A percentile compares a stretch with the other conserved stretches of the same genome.
Conservation (phyloP, 2,113 vertebrate species). For the Callithrix jacchus region DNA sequence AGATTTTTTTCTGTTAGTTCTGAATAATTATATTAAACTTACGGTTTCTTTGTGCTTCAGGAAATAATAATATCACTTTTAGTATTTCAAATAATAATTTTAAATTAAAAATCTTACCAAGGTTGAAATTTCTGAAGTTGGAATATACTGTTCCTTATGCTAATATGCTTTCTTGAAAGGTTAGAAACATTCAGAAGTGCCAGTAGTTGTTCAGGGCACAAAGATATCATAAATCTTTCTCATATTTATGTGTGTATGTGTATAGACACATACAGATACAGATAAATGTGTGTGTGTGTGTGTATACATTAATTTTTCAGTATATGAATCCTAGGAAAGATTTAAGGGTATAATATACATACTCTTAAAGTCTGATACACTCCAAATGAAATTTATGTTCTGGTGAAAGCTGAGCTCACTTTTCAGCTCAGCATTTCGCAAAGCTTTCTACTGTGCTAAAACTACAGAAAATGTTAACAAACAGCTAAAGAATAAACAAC, state of each 20-base stretch:
- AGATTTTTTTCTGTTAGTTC: not conserved
- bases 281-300: no score
- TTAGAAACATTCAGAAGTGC: not conserved
- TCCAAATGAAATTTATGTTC: not conserved
- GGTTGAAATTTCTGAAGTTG: not conserved
- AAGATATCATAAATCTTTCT: not conserved
- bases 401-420: not conserved
- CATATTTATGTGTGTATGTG: no score
- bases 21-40: not conserved
- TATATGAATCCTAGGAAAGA: no score
- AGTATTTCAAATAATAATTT: constrained; percentile 18
- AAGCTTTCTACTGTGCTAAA: not conserved
- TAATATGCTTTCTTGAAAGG: not conserved
- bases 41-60: not conserved
- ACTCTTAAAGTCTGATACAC: not conserved
- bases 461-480: not conserved
- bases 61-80: not conserved
- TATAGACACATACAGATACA: no score
- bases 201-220: not conserved
- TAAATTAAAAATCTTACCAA: not conserved
- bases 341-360: no score
- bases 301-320: no score
- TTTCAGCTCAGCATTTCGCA: not conserved
- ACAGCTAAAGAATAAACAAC: not conserved
- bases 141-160: not conserved